Evolutionary conservation across 2,888 invertebrate genomes (phyloP).

Genomic region (Gonocerus acuteangulatus): DNA sequence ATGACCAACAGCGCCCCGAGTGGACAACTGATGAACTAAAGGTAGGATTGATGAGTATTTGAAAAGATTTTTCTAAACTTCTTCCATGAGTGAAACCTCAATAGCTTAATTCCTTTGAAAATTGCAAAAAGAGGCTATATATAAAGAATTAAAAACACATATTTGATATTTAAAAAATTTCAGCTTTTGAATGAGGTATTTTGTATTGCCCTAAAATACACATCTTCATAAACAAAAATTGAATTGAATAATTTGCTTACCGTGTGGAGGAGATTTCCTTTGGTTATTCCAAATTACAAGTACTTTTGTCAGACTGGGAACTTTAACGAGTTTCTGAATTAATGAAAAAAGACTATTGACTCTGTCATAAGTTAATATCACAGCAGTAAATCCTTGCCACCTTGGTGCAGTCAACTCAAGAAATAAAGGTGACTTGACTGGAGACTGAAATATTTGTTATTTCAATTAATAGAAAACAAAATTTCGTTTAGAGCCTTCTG

Average conservation of each 20-base stretch:
- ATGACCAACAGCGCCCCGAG: too few relatives aligned
- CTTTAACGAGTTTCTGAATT: constrained; percentile 73
- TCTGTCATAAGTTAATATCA: constrained; percentile 88
- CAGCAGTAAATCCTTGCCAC: constrained; percentile 87
- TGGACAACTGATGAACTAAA: too few relatives aligned
- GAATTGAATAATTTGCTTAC: constrained; percentile 49
- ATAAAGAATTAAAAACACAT: too few relatives aligned
- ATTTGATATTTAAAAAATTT: too few relatives aligned
- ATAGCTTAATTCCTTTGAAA: too few relatives aligned
- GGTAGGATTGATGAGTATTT: too few relatives aligned
- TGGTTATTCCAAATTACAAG: constrained; percentile 96
- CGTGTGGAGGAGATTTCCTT: constrained; percentile 76
- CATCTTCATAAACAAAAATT: constrained; percentile 13
- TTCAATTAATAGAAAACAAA: not conserved
- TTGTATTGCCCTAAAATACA: too few relatives aligned
- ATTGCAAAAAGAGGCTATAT: too few relatives aligned
- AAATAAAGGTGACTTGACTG: constrained; percentile 67
- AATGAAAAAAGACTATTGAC: constrained; percentile 80
- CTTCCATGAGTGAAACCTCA: too few relatives aligned
- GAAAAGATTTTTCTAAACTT: too few relatives aligned
- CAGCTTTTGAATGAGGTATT: too few relatives aligned
- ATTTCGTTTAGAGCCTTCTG: not conserved
- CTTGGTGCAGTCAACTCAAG: constrained; percentile 78
- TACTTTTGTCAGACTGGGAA: constrained; percentile 84
- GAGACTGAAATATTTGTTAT: constrained; percentile 45